phyloP scores from a whole-genome alignment of 2,888 invertebrate species.

The Anoncus sp. region DNA sequence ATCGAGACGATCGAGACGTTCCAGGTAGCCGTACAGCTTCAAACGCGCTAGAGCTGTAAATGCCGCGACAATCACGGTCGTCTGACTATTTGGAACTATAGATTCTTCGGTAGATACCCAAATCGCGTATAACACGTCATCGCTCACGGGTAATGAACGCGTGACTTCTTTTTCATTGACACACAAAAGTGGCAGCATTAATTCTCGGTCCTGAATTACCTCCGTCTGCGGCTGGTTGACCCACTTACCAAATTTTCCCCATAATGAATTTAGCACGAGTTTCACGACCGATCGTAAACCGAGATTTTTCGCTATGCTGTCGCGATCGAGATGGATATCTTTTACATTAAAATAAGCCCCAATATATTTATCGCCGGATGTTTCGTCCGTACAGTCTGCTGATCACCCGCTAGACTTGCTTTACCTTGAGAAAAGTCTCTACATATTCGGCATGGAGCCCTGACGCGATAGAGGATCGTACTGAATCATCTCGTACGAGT shows the following conservation, averaged over 20 bases:
- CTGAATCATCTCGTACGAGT: constrained; percentile 70
- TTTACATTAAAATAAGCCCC: constrained; percentile 58
- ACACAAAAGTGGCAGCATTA: neutral
- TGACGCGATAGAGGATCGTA: constrained; percentile 59
- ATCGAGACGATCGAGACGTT: no score
- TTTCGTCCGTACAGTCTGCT: constrained; percentile 25
- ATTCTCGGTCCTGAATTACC: constrained; percentile 13
- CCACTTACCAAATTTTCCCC: constrained; percentile 43
- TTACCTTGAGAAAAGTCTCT: constrained; percentile 70
- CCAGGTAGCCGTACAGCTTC: no score
- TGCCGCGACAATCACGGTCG: constrained; percentile 75
- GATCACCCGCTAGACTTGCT: constrained; percentile 70
- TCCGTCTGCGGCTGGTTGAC: constrained; percentile 43
- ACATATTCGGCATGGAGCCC: constrained; percentile 70
- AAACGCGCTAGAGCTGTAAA: constrained; percentile 76
- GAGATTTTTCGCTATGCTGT: constrained; percentile 66
- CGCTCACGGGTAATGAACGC: constrained; percentile 59
- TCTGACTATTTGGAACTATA: constrained; percentile 34
- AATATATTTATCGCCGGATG: constrained; percentile 19
- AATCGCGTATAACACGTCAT: constrained; percentile 46
- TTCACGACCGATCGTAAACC: constrained; percentile 70
- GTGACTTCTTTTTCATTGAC: constrained; percentile 51
- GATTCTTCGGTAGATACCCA: constrained; percentile 65
- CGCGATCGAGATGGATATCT: constrained; percentile 65
- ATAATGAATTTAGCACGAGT: constrained; percentile 71